phyloP scores from a whole-genome alignment of 2,113 vertebrate species.

The Eidolon helvum region DNA sequence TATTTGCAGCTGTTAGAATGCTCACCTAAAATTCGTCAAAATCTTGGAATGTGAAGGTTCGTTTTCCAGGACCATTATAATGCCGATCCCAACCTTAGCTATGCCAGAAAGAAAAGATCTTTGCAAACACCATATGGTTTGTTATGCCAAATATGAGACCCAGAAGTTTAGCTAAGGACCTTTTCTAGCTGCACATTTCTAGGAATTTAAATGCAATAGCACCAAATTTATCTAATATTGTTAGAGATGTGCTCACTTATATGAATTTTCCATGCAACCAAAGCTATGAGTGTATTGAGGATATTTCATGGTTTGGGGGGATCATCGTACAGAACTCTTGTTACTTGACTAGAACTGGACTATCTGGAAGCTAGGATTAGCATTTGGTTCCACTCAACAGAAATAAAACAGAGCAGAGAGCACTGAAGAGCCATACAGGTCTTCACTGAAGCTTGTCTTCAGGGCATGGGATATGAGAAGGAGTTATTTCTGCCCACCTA shows the following conservation, averaged over 20 bases:
- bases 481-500: neutral
- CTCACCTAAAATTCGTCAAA: constrained; percentile 63
- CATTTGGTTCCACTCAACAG: neutral
- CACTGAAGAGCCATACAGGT: neutral
- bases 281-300: neutral
- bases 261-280: constrained; percentile 22
- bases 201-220: constrained; percentile 45
- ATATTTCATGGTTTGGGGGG: neutral
- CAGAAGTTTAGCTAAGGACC: constrained; percentile 8
- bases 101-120: constrained; percentile 46
- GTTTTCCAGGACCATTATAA: constrained; percentile 50
- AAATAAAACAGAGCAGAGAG: neutral
- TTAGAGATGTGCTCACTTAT: neutral
- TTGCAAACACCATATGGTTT: constrained; percentile 2
- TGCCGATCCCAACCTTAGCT: constrained; percentile 19
- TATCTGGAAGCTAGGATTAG: neutral
- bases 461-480: neutral
- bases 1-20: constrained; percentile 55
- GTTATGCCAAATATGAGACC: constrained; percentile 4
- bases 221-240: constrained; percentile 8
- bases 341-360: neutral
- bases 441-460: neutral
- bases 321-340: neutral
- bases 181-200: constrained; percentile 46
- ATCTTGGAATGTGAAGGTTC: constrained; percentile 49